Base-by-base conservation (phyloP, 2,797 vertebrate genomes). In the Enteromius anoplus region DNA sequence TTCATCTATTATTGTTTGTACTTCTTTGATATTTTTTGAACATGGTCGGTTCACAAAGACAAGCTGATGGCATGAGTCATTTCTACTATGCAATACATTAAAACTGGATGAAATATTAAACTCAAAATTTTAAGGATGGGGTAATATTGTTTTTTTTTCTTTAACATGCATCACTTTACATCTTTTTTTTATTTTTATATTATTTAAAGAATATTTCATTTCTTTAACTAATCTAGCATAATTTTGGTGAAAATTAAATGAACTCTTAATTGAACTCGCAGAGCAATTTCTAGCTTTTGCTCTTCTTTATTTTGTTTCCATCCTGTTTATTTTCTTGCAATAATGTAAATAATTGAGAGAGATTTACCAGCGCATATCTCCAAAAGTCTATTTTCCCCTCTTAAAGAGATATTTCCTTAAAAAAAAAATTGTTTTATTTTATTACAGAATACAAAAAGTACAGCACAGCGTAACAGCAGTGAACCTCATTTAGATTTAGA, bases 401-500 rank as follows among this genome's bases (percentile, higher is more conserved):
- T 34, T 8, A 17, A 65, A 34, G 6, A 4, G 15, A 34, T 34
- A 64, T 17, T 64, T 32, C 3, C 21, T 70, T 47, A 9, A 45
- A 26, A 15, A 26, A 21, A 29, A 53, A 34, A 5, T 23, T 45
- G 21, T n/a, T 70, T 32, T 17, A 32, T 65, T 49, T 29, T 29
- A 32, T 73, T 73, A 34, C 47, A 53, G 47, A 42, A 29, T 21
- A 60, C 11, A 51, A 72, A 45, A 45, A 45, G 42, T 11, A 49
- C 26, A 58, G 29, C 23, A 75, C 73, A 32, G 2, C 47, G 42
- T 60, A 60, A 62, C 7, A 55, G 7, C 64, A 79, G n/a, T 79
- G 64, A 45, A 40, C 42, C 53, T 42, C 32, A 53, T 75, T 29
- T 80, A 66, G 32, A 53, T 45, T 53, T 68, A 75, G 60, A 83